Evolutionary conservation across 1,140 invertebrate genomes (phyloP).

Genomic region (Pachyrhynchus sulphureomaculatus): DNA sequence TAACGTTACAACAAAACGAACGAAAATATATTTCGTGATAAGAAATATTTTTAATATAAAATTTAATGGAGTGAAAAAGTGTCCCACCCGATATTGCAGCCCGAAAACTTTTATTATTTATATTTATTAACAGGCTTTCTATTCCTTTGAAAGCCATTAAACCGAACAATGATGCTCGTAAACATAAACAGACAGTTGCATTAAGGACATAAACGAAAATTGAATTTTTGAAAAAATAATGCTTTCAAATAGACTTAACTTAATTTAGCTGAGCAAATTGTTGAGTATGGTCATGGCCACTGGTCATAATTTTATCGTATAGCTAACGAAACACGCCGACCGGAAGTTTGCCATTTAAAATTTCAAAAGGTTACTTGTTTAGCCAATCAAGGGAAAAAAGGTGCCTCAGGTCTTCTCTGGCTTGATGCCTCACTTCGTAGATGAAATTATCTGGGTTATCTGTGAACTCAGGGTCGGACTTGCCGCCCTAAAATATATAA

Average conservation of each 20-base stretch:
- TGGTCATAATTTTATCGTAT: neutral
- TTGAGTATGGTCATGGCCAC: conserved; percentile 23
- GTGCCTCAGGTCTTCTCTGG: conserved; percentile 14
- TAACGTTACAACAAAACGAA: too few relatives aligned
- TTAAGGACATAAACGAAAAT: conserved; percentile 3
- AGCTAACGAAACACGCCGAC: neutral
- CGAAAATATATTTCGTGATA: too few relatives aligned
- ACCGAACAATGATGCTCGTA: neutral
- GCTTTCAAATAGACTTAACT: conserved; percentile 4
- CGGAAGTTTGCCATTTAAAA: conserved; percentile 17
- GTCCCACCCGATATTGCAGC: too few relatives aligned
- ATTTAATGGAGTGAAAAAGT: too few relatives aligned
- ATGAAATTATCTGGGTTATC: conserved; percentile 12
- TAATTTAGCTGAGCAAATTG: conserved; percentile 1
- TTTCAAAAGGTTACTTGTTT: conserved; percentile 22
- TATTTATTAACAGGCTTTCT: too few relatives aligned
- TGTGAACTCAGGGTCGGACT: neutral
- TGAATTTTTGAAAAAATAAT: conserved; percentile 1
- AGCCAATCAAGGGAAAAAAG: conserved; percentile 14
- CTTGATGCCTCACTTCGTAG: conserved; percentile 11
- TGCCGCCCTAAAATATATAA: too few relatives aligned
- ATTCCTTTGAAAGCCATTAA: neutral
- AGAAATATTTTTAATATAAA: too few relatives aligned
- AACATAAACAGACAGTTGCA: neutral
- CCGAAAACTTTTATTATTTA: too few relatives aligned